Conservation (phyloP, 2,797 vertebrate genomes). For the Oryzias sinensis region DNA sequence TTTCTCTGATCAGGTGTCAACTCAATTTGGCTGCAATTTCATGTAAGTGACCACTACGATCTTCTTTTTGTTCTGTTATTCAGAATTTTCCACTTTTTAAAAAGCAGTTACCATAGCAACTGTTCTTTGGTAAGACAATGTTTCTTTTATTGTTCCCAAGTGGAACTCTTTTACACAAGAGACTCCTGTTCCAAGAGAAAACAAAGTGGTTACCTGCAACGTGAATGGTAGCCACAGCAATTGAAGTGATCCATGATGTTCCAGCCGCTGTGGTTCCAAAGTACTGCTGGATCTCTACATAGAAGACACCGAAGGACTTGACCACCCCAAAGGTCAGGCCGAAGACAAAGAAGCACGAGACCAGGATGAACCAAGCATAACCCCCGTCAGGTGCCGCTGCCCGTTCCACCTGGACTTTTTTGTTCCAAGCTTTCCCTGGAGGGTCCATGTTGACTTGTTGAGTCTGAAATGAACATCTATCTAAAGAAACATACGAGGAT, state of each 20-base stretch:
- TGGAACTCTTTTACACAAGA: too few species aligned
- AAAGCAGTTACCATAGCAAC: too few species aligned
- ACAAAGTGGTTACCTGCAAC: conserved; percentile 49
- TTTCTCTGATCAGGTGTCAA: background rate
- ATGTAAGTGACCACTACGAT: too few species aligned
- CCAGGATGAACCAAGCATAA: conserved; percentile 67
- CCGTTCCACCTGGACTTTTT: background rate
- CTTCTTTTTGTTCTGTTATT: too few species aligned
- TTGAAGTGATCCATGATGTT: conserved; percentile 73
- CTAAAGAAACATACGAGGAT: background rate
- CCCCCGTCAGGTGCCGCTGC: conserved; percentile 46
- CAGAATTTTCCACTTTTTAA: too few species aligned
- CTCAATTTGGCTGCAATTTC: too few species aligned
- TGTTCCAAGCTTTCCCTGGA: conserved; percentile 17
- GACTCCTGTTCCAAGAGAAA: too few species aligned
- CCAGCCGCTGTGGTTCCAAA: conserved; percentile 64
- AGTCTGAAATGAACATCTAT: conserved; percentile 2
- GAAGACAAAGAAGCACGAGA: conserved; percentile 68
- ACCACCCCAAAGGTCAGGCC: conserved; percentile 70
- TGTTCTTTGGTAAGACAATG: too few species aligned
- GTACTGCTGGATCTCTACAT: conserved; percentile 62
- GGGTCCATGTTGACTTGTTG: conserved; percentile 40
- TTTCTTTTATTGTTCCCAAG: too few species aligned
- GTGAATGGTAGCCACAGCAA: conserved; percentile 65
- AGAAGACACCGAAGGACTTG: conserved; percentile 71